Evolutionary conservation across 2,113 vertebrate species (phyloP).

Genomic region (Eonycteris spelaea): DNA sequence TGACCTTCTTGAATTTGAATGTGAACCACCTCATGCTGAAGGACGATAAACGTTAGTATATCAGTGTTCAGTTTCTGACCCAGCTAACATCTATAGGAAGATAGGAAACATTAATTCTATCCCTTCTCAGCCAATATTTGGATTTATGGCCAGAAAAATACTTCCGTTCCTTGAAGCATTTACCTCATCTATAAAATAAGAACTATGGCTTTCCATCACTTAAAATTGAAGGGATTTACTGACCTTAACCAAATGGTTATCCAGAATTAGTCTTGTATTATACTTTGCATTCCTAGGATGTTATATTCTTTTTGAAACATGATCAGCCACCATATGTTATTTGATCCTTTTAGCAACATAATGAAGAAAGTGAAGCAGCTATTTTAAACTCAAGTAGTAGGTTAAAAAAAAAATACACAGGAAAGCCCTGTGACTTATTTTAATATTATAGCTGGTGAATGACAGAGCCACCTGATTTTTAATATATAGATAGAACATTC

Average conservation of each 20-base stretch:
- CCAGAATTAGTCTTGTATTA: conserved; percentile 39
- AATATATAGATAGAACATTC: neutral
- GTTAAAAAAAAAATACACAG: neutral
- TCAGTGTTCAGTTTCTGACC: conserved; percentile 5
- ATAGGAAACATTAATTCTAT: conserved; percentile 51
- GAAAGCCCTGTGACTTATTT: neutral
- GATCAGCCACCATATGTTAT: neutral
- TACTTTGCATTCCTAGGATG: neutral
- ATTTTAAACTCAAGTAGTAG: neutral
- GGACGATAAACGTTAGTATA: neutral
- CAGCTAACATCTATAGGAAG: neutral
- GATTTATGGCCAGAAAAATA: conserved; percentile 49
- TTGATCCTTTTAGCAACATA: conserved; percentile 23
- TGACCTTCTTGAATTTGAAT: neutral
- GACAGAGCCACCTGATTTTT: neutral
- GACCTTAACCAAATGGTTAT: conserved; percentile 49
- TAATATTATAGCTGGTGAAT: neutral
- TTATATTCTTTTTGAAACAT: conserved; percentile 47
- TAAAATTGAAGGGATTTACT: conserved; percentile 48
- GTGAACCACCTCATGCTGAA: neutral
- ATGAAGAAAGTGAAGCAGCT: conserved; percentile 12
- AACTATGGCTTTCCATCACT: conserved; percentile 32
- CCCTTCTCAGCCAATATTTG: conserved; percentile 2
- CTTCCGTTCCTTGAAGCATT: conserved; percentile 48
- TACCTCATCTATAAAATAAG: conserved; percentile 51